A percentile compares a stretch with the other conserved stretches of the same genome.
phyloP scores from a whole-genome alignment of 2,113 vertebrate species.

The Rhabdomys dilectus region DNA sequence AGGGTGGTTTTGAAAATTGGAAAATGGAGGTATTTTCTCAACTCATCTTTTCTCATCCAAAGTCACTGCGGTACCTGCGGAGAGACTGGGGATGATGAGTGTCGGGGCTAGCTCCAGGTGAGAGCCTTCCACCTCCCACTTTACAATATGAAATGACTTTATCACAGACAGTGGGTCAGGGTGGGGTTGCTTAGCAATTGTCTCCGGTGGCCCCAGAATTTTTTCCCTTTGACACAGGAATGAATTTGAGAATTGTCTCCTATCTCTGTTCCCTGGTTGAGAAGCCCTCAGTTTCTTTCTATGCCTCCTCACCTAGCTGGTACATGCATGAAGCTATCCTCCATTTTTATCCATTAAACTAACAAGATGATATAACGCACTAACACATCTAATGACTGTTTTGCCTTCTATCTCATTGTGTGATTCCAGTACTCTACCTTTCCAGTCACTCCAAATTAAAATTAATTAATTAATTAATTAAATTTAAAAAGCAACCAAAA shows the following conservation, averaged over 20 bases:
- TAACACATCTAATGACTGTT: not conserved
- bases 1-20: constrained; percentile 1
- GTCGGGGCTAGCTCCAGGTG: not conserved
- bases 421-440: not conserved
- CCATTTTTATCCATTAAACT: not conserved
- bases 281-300: not conserved
- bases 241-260: not conserved
- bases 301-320: not conserved
- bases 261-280: not conserved
- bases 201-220: not conserved
- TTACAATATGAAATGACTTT: not conserved
- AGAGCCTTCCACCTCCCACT: not conserved
- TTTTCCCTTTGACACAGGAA: not conserved
- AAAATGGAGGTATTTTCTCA: not conserved
- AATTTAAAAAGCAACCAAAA: not conserved
- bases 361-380: not conserved
- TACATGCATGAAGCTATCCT: not conserved
- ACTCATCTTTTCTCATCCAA: not conserved
- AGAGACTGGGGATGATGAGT: not conserved
- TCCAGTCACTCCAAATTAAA: not conserved
- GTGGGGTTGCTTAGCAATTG: not conserved
- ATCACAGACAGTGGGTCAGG: no score
- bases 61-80: not conserved
- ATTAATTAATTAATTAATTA: not conserved
- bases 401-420: not conserved